These are phyloP conservation scores for Brachypodius melanocephalos DNA, from an alignment of 2,113 vertebrate species.

Conservation along the genomic window DNA sequence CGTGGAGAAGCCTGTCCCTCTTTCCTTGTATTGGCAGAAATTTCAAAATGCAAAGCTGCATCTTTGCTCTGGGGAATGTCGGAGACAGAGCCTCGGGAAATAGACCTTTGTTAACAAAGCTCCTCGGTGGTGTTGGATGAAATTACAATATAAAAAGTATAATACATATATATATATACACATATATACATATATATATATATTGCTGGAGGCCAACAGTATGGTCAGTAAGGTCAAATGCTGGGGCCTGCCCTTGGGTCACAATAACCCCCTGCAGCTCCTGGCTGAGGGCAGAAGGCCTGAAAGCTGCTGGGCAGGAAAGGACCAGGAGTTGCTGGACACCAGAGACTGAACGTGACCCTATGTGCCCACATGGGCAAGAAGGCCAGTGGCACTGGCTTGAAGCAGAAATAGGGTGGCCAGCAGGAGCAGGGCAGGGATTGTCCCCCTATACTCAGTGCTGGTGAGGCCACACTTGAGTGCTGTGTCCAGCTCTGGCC, in stretches of 20 bases:
- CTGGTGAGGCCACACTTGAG: background rate
- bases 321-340: background rate
- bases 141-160: background rate
- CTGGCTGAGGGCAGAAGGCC: background rate
- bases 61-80: background rate
- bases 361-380: background rate
- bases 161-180: background rate
- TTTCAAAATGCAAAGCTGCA: background rate
- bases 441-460: background rate
- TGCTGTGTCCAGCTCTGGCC: background rate
- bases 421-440: background rate
- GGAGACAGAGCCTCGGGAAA: background rate
- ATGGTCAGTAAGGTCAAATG: background rate
- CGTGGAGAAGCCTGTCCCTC: background rate
- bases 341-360: background rate
- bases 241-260: background rate
- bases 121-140: background rate
- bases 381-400: background rate
- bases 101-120: background rate
- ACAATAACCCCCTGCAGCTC: background rate
- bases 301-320: background rate
- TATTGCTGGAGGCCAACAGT: background rate
- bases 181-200: too few relatives aligned
- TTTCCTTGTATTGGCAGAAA: background rate
- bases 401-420: background rate